Evolutionary conservation across 2,797 vertebrate species (phyloP), one percentile per base, ranked within the genome.

Genomic region (Yasuhikotakia modesta): DNA sequence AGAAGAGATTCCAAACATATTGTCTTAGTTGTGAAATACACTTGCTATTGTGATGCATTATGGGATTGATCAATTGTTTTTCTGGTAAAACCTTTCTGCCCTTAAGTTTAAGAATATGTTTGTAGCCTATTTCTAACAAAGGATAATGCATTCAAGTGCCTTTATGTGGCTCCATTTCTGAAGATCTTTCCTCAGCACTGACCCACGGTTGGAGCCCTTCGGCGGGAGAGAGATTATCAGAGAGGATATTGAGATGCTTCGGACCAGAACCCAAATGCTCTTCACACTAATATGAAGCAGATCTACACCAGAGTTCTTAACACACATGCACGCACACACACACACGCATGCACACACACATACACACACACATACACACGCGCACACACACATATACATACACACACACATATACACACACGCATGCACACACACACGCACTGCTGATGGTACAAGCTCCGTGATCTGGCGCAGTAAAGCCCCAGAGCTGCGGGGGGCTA

Each of bases 281-380:
- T 76, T 70, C 53, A 57, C 53, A 70, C 58, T 85, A 85, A 85
- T 78, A 68, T 77, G 65, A 85, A 77, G 69, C 83, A 83, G 83
- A 78, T 79, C 60, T 67, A 35, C 50, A 80, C 67, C 60, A 67
- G 78, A 27, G 27, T 27, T 27, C 27, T 27, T n/a, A n/a, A n/a
- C n/a, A n/a, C n/a, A n/a, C n/a, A n/a, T n/a, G n/a, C n/a, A n/a
- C n/a, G 72, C 45, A 27, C 72, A 57, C 32, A 17, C 67, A 57
- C 80, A 80, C 77, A 81, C 60, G 46, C 39, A 83, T 21, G 76
- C 71, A 82, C 79, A 64, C 60, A 72, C 57, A 0, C 32, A 24
- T 73, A 39, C n/a, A n/a, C n/a, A n/a, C n/a, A n/a, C n/a, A n/a
- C n/a, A n/a, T n/a, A n/a, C n/a, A n/a, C n/a, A n/a, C n/a, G n/a